These are phyloP conservation scores for Nylanderia fulva DNA, from an alignment of 1,140 invertebrate genomes.

Conservation along the genomic window DNA sequence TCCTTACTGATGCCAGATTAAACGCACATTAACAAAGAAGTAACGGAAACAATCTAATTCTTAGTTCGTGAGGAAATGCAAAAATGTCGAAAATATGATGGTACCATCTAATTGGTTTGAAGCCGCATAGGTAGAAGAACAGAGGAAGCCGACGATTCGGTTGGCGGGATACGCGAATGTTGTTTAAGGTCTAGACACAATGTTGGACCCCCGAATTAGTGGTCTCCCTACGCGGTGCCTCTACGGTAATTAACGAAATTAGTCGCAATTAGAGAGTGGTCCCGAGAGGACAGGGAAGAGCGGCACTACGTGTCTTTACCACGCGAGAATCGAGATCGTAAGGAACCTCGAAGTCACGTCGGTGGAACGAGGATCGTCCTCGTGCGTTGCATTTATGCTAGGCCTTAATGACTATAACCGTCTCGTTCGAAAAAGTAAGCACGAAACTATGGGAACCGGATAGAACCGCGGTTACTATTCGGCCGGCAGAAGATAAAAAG, in stretches of 20 bases:
- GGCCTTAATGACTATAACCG: conserved; percentile 76
- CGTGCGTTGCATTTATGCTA: conserved; percentile 70
- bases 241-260: conserved; percentile 84
- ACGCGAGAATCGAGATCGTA: neutral
- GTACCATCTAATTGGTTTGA: conserved; percentile 64
- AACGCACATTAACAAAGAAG: neutral
- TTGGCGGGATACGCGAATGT: conserved; percentile 80
- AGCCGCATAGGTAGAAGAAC: conserved; percentile 37
- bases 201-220: conserved; percentile 84
- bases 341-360: conserved; percentile 11
- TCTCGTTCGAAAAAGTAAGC: conserved; percentile 64
- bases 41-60: conserved; percentile 34
- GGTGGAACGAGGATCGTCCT: conserved; percentile 10
- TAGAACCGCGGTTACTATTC: conserved; percentile 53
- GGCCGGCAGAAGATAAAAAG: neutral
- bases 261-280: conserved; percentile 84
- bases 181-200: conserved; percentile 85
- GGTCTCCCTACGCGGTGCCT: conserved; percentile 70
- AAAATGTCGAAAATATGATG: conserved; percentile 31
- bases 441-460: conserved; percentile 69
- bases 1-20: conserved; percentile 5
- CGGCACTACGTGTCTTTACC: conserved; percentile 55
- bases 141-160: conserved; percentile 41
- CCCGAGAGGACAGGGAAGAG: conserved; percentile 49
- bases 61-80: conserved; percentile 45